Evolutionary conservation across 2,888 invertebrate species (phyloP), one percentile per base, ranked within the genome.

Genomic region (Eucera pruinosa): DNA sequence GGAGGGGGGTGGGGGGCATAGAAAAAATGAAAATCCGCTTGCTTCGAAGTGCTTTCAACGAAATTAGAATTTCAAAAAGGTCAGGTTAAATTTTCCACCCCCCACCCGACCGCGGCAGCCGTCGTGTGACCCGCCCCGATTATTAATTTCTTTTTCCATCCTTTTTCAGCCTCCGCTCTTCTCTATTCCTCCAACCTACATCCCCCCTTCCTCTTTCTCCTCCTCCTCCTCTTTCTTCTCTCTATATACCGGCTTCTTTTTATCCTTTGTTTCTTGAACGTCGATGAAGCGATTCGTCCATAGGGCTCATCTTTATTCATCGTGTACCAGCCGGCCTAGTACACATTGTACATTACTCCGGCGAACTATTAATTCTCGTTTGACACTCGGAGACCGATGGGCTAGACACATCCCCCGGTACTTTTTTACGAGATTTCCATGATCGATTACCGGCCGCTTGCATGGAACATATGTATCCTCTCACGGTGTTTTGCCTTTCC

Each of bases 331-430:
- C 55, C 65, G 48, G 36, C 57, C 71, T 57, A 36, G 71, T 82
- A 82, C 82, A 85, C 80, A 80, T 65, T 85, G 79, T 83, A 85
- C 83, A 80, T 82, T 85, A 80, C 78, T 75, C 72, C 41, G 23
- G 43, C 52, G 39, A 58, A 55, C 86, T 85, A 84, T 84, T 84
- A 85, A 84, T 84, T 84, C 80, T 70, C 80, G 83, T 84, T 84
- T 84, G 84, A 84, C 84, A 85, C 84, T 85, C 45, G 58, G 75
- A 78, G 86, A 85, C 83, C 85, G 85, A 84, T 74, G 82, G 74
- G 55, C 47, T 45, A 61, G 83, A 71, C 78, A 73, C 73, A 54
- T 84, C 48, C 57, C 57, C 52, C 75, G 68, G 48, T 68, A 75
- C 70, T 84, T 83, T 84, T 36, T 84, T 83, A 81, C 73, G 43